phyloP scores from a whole-genome alignment of 1,140 invertebrate genomes.

The Wiebesia pumilae region DNA sequence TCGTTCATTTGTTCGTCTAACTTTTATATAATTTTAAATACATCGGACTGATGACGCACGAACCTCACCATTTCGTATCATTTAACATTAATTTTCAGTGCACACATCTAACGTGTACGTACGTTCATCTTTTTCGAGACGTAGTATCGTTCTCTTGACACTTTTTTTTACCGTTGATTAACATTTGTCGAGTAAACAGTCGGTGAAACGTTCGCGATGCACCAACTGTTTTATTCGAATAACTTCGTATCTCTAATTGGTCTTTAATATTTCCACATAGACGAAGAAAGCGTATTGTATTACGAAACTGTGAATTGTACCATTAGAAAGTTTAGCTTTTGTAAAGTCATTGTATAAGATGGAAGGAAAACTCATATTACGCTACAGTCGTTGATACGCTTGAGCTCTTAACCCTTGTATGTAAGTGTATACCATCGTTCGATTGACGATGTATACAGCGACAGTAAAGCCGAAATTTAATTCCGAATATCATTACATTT shows the following conservation, averaged over 20 bases:
- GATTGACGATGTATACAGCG: background rate
- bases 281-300: conserved; percentile 5
- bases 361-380: conserved; percentile 37
- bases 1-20: too few species aligned
- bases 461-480: background rate
- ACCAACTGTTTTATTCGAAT: too few species aligned
- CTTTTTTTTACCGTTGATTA: too few species aligned
- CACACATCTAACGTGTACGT: too few species aligned
- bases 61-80: too few species aligned
- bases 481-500: background rate
- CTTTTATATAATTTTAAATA: too few species aligned
- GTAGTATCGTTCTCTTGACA: too few species aligned
- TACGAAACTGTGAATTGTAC: conserved; percentile 16
- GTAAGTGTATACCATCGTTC: background rate
- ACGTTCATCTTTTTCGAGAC: too few species aligned
- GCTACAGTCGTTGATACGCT: background rate
- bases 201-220: too few species aligned
- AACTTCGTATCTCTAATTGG: background rate
- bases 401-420: background rate
- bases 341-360: conserved; percentile 17
- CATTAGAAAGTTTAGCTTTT: conserved; percentile 43
- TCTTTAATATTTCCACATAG: background rate
- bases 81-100: too few species aligned
- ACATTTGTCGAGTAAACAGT: too few species aligned
- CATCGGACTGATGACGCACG: too few species aligned